phyloP scores from a whole-genome alignment of 2,797 vertebrate genomes.

The Phoxinus dragarum region DNA sequence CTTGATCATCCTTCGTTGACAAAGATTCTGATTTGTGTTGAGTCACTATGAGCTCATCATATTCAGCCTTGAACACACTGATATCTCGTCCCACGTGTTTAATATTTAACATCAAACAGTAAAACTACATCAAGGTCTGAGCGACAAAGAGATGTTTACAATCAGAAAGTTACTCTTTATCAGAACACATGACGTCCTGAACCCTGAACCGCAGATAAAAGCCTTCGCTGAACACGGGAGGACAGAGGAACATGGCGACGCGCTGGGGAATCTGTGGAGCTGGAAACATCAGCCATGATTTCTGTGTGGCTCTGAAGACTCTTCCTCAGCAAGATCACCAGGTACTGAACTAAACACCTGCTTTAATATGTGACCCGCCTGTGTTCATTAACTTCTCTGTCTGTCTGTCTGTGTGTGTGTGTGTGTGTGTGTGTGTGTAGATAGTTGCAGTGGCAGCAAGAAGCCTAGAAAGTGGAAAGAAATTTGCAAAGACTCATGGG shows the following conservation, averaged over 20 bases:
- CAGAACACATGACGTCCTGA: not conserved
- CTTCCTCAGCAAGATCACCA: slow-evolving; percentile 77
- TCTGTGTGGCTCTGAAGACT: slow-evolving; percentile 75
- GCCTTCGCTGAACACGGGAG: not conserved
- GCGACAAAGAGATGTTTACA: not conserved
- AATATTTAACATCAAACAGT: not conserved
- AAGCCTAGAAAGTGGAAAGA: slow-evolving; percentile 71
- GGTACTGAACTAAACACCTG: slow-evolving; percentile 64
- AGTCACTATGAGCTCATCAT: not conserved
- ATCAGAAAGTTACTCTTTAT: not conserved
- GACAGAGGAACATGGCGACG: slow-evolving; percentile 70
- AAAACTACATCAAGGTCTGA: not conserved
- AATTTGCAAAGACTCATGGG: slow-evolving; percentile 75
- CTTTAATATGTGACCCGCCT: not conserved
- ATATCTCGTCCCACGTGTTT: not conserved
- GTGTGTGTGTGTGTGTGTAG: slow-evolving; percentile 62
- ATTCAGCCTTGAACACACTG: not conserved
- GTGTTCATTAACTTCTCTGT: not conserved
- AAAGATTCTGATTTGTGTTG: not conserved
- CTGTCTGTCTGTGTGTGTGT: slow-evolving; percentile 32
- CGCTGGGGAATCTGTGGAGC: slow-evolving; percentile 80
- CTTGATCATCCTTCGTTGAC: not conserved
- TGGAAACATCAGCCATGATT: slow-evolving; percentile 81
- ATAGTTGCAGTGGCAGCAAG: slow-evolving; percentile 77
- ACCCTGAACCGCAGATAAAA: slow-evolving; percentile 4